Evolutionary conservation across 2,888 invertebrate genomes (phyloP).

Genomic region (Epinotia demarniana): DNA sequence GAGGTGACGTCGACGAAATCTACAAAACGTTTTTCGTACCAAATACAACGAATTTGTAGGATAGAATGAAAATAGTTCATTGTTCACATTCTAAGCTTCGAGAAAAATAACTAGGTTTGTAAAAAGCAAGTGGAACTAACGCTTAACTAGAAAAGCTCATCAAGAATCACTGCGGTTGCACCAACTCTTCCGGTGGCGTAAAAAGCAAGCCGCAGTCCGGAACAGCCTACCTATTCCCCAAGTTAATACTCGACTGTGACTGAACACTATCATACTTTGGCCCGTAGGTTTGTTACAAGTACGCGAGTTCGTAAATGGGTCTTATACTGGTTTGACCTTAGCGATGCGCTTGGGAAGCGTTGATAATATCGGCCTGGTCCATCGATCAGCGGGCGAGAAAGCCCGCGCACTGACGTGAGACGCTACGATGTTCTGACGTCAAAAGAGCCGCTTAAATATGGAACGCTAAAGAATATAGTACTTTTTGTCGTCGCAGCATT

Average conservation of each 20-base stretch:
- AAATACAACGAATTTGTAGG: no score
- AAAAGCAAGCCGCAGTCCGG: slow-evolving; percentile 40
- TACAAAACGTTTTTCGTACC: no score
- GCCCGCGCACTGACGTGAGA: slow-evolving; percentile 29
- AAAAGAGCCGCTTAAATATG: not conserved
- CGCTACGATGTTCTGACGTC: not conserved
- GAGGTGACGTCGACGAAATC: no score
- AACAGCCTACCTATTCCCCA: slow-evolving; percentile 24
- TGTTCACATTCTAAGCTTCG: slow-evolving; percentile 2
- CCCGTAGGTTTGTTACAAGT: not conserved
- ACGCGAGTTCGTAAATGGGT: not conserved
- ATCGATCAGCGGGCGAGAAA: slow-evolving; percentile 42
- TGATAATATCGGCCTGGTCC: slow-evolving; percentile 13
- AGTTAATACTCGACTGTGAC: not conserved
- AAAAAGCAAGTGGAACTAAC: slow-evolving; percentile 37
- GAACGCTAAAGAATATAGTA: not conserved
- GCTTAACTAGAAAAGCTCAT: slow-evolving; percentile 15
- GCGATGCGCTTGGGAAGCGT: not conserved
- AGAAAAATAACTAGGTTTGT: not conserved
- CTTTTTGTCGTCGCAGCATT: not conserved
- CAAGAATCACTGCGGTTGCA: slow-evolving; percentile 18
- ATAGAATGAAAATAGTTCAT: not conserved
- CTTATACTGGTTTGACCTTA: not conserved
- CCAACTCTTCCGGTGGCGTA: slow-evolving; percentile 38
- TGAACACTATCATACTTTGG: not conserved